Conservation (phyloP, 2,113 vertebrate species). For the Centropus bengalensis region DNA sequence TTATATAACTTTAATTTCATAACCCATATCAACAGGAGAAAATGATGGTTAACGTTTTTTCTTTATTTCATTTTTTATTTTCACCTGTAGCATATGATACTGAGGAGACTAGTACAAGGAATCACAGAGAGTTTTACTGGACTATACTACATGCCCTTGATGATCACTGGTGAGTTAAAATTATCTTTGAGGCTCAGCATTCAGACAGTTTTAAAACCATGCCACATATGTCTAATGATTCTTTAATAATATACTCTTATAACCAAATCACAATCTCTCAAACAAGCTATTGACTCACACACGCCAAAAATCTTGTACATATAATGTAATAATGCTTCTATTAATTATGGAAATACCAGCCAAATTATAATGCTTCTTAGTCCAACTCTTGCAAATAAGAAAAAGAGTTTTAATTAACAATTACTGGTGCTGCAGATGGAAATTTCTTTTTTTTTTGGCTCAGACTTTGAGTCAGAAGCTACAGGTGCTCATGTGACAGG, state of each 20-base stretch:
- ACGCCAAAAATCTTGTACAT: neutral
- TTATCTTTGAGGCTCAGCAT: neutral
- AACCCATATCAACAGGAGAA: neutral
- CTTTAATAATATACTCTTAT: neutral
- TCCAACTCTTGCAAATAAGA: neutral
- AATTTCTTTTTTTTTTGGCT: neutral
- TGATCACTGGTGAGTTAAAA: neutral
- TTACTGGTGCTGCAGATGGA: neutral
- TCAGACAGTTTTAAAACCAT: neutral
- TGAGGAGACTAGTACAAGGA: neutral
- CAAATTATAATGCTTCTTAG: neutral
- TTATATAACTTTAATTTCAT: neutral
- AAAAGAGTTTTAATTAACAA: slow-evolving; percentile 42
- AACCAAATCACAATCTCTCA: neutral
- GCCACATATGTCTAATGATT: neutral
- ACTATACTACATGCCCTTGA: neutral
- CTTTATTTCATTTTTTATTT: neutral
- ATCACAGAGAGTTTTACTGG: neutral
- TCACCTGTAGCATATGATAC: neutral
- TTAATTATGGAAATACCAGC: slow-evolving; percentile 35
- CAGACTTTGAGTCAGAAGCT: slow-evolving; percentile 9
- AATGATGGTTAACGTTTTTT: neutral
- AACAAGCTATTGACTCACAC: neutral
- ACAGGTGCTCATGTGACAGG: neutral
- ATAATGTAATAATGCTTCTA: neutral